Evolutionary conservation across 2,113 vertebrate genomes (phyloP).

Genomic region (Plectropomus leopardus): DNA sequence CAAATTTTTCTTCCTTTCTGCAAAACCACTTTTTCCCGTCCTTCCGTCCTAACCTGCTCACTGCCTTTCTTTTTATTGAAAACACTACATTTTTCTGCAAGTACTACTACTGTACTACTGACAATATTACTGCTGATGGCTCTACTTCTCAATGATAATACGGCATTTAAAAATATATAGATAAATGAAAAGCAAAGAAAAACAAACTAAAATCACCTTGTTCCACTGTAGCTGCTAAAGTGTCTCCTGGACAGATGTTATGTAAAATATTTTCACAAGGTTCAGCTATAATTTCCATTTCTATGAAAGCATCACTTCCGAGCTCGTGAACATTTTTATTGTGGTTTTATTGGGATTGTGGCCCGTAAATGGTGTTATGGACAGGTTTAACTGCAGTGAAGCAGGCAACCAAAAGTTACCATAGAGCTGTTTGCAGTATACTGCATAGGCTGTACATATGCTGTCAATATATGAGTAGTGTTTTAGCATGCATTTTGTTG

Average conservation of each 20-base stretch:
- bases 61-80: not conserved
- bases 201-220: not conserved
- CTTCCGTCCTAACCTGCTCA: not conserved
- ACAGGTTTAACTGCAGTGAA: constrained; percentile 8
- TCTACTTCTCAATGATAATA: not conserved
- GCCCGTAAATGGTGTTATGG: constrained; percentile 7
- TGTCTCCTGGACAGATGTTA: constrained; percentile 8
- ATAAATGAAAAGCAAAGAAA: no score
- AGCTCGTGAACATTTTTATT: constrained; percentile 14
- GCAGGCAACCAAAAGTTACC: not conserved
- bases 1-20: not conserved
- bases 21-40: not conserved
- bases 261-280: constrained; percentile 12
- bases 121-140: not conserved
- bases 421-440: not conserved
- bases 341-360: constrained; percentile 6
- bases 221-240: not conserved
- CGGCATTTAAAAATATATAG: not conserved
- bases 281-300: constrained; percentile 19
- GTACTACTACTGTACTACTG: not conserved
- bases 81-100: not conserved
- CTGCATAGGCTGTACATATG: not conserved
- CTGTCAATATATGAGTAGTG: not conserved
- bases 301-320: constrained; percentile 26
- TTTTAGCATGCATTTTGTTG: not conserved